A percentile compares a stretch with the other conserved stretches of the same genome.
Evolutionary conservation across 2,888 invertebrate species (phyloP).

Genomic region (Apotomis turbidana): DNA sequence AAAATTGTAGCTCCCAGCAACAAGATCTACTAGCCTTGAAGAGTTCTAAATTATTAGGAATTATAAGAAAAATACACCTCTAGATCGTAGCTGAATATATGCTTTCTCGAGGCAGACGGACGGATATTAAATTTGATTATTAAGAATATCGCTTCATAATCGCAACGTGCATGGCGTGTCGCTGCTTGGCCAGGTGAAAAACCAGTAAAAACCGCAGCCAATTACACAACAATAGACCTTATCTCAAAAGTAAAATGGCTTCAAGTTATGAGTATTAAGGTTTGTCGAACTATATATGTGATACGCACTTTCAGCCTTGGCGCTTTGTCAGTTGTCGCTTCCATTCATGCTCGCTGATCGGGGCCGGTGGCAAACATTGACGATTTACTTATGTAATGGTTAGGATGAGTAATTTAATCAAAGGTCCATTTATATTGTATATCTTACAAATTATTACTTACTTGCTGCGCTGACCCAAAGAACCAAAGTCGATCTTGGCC

Average conservation of each 20-base stretch:
- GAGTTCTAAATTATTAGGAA: too few species aligned
- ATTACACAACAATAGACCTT: neutral
- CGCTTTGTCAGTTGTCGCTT: constrained; percentile 40
- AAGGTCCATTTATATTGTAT: too few species aligned
- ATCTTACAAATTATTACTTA: too few species aligned
- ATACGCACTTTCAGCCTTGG: constrained; percentile 33
- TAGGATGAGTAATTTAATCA: neutral
- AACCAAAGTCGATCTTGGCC: too few species aligned
- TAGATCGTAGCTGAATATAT: too few species aligned
- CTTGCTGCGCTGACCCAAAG: too few species aligned
- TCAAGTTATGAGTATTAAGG: neutral
- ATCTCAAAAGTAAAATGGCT: neutral
- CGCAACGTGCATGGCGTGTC: constrained; percentile 2
- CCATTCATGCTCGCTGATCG: constrained; percentile 42
- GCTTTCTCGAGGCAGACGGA: too few species aligned
- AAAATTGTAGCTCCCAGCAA: too few species aligned
- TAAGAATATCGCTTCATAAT: neutral
- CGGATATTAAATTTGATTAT: too few species aligned
- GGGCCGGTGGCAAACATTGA: constrained; percentile 2
- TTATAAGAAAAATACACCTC: too few species aligned
- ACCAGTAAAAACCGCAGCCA: neutral
- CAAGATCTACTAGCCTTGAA: too few species aligned
- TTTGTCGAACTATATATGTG: constrained; percentile 14
- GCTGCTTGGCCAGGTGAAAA: constrained; percentile 13
- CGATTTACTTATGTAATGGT: constrained; percentile 29